phyloP scores from a whole-genome alignment of 2,888 invertebrate species.

The Glaucopsyche alexis region DNA sequence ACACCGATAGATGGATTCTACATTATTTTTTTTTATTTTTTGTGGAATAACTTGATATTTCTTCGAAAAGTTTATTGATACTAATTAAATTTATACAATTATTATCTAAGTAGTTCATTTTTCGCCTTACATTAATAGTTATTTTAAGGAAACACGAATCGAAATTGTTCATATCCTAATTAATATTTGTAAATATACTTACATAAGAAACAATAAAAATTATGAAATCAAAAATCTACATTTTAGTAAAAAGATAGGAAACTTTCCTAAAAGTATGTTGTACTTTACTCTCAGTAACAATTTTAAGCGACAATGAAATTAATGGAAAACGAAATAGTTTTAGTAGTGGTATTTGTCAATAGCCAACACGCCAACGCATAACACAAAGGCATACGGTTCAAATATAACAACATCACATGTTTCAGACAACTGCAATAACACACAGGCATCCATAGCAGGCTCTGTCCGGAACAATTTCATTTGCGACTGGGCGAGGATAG shows the following conservation, averaged over 20 bases:
- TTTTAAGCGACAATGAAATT: not conserved
- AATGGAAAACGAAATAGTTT: constrained; percentile 21
- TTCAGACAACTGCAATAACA: constrained; percentile 62
- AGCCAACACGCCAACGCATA: constrained; percentile 32
- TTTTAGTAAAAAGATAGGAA: no score
- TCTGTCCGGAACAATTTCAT: constrained; percentile 79
- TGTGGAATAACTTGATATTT: not conserved
- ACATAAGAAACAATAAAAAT: not conserved
- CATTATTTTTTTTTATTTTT: not conserved
- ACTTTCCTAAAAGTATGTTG: not conserved
- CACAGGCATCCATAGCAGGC: constrained; percentile 71
- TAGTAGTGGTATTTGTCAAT: constrained; percentile 26
- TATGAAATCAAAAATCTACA: not conserved
- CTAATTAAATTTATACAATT: not conserved
- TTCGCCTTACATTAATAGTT: not conserved
- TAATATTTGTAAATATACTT: no score
- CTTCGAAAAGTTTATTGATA: not conserved
- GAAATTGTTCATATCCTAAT: not conserved
- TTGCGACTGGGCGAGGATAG: constrained; percentile 79
- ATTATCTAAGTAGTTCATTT: not conserved
- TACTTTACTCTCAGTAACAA: not conserved
- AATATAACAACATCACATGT: constrained; percentile 41
- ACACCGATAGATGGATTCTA: not conserved
- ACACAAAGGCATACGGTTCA: constrained; percentile 36
- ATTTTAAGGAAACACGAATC: not conserved